Percentiles rank a stretch among this genome's conserved stretches.
phyloP scores from a whole-genome alignment of 2,113 vertebrate species.

The Carollia perspicillata region DNA sequence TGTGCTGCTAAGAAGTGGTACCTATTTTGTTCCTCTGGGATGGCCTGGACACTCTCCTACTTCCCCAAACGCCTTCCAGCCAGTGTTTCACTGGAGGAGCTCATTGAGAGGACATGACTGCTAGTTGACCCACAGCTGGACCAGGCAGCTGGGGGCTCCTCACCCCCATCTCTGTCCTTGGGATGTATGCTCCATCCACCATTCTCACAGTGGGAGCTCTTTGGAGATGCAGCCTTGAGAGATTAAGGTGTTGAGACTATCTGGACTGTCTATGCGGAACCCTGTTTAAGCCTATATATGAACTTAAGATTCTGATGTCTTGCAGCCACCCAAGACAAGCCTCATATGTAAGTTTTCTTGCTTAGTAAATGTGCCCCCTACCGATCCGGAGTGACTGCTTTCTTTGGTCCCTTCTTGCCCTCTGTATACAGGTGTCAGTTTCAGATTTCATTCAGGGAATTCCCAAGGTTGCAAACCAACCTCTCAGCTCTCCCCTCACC shows the following conservation, averaged over 20 bases:
- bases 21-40: neutral
- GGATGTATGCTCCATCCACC: neutral
- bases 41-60: too few species aligned
- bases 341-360: neutral
- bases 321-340: neutral
- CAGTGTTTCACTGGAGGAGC: neutral
- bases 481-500: neutral
- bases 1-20: neutral
- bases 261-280: neutral
- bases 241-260: neutral
- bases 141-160: neutral
- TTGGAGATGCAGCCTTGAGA: neutral
- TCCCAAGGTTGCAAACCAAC: neutral
- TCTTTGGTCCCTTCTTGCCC: neutral
- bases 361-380: neutral
- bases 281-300: neutral
- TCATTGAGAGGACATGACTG: fast-evolving
- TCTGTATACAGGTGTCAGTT: neutral
- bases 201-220: neutral
- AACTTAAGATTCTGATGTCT: neutral
- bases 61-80: neutral
- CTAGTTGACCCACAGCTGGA: neutral
- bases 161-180: neutral
- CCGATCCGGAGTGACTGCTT: neutral
- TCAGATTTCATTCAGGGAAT: neutral